Evolutionary conservation across 2,113 vertebrate species (phyloP).

Genomic region (Phoxinus phoxinus): DNA sequence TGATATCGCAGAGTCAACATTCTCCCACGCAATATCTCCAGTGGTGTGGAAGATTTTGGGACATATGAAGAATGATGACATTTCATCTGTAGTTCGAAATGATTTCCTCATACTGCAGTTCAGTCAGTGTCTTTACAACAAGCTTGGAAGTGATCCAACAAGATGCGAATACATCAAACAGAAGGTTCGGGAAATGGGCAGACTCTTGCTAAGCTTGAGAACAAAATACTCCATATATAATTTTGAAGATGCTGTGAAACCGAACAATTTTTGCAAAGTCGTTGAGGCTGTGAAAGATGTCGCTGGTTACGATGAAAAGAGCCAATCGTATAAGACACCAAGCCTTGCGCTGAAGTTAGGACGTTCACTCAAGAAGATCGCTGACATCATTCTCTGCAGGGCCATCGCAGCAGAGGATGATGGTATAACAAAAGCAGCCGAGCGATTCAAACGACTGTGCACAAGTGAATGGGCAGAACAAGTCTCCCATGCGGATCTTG

Average conservation of each 20-base stretch:
- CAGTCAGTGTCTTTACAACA: slow-evolving; percentile 45
- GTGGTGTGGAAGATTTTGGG: slow-evolving; percentile 46
- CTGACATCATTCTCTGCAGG: slow-evolving; percentile 51
- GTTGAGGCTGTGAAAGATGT: slow-evolving; percentile 50
- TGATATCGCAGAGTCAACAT: slow-evolving; percentile 15
- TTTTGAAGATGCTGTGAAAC: slow-evolving; percentile 59
- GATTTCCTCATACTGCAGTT: slow-evolving; percentile 56
- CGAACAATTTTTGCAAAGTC: slow-evolving; percentile 54
- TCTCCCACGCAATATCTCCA: slow-evolving; percentile 30
- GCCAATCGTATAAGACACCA: background rate
- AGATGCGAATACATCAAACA: background rate
- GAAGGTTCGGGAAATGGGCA: slow-evolving; percentile 48
- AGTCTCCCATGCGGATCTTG: background rate
- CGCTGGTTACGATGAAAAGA: background rate
- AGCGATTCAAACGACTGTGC: slow-evolving; percentile 9
- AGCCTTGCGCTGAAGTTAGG: slow-evolving; percentile 1
- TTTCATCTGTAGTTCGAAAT: slow-evolving; percentile 21
- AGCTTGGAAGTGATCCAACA: background rate
- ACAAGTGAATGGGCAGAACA: background rate
- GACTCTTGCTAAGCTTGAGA: slow-evolving; percentile 44
- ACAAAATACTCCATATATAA: slow-evolving; percentile 20
- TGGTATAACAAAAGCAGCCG: background rate
- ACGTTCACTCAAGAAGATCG: slow-evolving; percentile 40
- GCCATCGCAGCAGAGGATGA: slow-evolving; percentile 45
- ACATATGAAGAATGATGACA: slow-evolving; percentile 53